Percentiles rank a stretch among this genome's conserved stretches.
These are phyloP conservation scores for Ameiurus melas DNA, from an alignment of 2,113 vertebrate genomes.

Conservation along the genomic window DNA sequence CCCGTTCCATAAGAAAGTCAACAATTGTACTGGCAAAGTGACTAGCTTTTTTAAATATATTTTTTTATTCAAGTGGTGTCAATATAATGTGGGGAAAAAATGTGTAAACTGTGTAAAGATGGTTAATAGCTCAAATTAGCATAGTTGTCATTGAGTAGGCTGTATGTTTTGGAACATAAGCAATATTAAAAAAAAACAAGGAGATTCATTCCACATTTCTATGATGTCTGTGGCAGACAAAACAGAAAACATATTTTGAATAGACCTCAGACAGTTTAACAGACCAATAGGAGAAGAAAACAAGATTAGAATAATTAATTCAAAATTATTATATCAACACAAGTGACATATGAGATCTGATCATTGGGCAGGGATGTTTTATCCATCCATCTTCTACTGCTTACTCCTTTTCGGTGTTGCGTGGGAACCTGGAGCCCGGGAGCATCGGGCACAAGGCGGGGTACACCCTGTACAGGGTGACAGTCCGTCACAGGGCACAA, in stretches of 20 bases:
- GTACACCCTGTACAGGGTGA: too few species aligned
- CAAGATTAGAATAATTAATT: background rate
- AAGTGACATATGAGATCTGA: background rate
- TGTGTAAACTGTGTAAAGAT: background rate
- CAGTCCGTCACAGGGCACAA: too few species aligned
- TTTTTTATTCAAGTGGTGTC: background rate
- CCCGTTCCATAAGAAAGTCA: background rate
- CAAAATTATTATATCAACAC: background rate
- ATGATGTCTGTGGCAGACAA: background rate
- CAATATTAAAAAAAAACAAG: background rate
- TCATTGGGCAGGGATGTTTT: background rate
- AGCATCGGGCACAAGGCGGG: too few species aligned
- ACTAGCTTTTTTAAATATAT: too few species aligned
- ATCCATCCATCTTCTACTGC: too few species aligned
- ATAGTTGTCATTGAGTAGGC: background rate
- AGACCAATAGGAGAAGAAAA: background rate
- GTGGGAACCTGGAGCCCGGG: too few species aligned
- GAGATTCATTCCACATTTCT: background rate
- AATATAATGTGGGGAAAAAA: background rate
- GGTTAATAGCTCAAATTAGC: background rate
- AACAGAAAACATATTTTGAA: background rate
- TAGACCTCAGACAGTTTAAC: background rate
- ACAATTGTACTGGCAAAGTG: background rate
- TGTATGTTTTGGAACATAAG: constrained; percentile 21
- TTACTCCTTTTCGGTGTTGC: too few species aligned